Base-by-base conservation (phyloP, 2,797 vertebrate genomes). In the Calcarius lapponicus region DNA sequence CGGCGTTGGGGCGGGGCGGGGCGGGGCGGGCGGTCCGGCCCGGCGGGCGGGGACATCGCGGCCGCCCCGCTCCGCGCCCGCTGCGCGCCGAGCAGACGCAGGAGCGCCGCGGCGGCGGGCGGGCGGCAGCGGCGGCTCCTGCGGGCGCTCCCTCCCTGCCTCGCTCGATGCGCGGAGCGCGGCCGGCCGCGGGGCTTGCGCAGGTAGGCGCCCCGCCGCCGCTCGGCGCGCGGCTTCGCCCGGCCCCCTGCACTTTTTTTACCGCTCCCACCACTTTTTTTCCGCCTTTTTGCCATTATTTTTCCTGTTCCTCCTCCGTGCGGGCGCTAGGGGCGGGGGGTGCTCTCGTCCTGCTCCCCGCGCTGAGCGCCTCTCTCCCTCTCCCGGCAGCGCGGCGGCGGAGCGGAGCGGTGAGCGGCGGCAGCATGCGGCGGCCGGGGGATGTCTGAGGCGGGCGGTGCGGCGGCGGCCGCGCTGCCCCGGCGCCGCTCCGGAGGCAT, bases 401-500 rank as follows among this genome's bases (percentile, higher is more conserved):
- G 72, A 51, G 57, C 43, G 79, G 61, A 48, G 66, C 43, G 79
- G 54, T 74, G 74, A 66, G 67, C 67, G 25, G 66, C 74, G 93
- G 83, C 98, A 97, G 97, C 95, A 98, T 98, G 79, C 66, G 66
- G 98, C 97, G 43, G 86, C 91, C 94, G 87, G 88, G 98, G 96
- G 97, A 98, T 98, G 98, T 83, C 96, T 89, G 93, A 95, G 89
- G 90, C 88, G 87, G 98, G 94, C 95, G 92, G 94, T 91, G 86
- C 65, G 81, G 89, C 94, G 61, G 73, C 90, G 57, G 58, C 75
- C 96, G 97, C 98, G 93, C 96, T 91, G 80, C 93, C 93, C 95
- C 36, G 61, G 94, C 80, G 94, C 93, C 65, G 88, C 22, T 90
- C 97, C 94, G 80, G 97, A 98, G 98, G 97, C 87, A 99, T 99